These are phyloP conservation scores for Cnemophilus loriae DNA, from an alignment of 2,113 vertebrate species.

Conservation along the genomic window DNA sequence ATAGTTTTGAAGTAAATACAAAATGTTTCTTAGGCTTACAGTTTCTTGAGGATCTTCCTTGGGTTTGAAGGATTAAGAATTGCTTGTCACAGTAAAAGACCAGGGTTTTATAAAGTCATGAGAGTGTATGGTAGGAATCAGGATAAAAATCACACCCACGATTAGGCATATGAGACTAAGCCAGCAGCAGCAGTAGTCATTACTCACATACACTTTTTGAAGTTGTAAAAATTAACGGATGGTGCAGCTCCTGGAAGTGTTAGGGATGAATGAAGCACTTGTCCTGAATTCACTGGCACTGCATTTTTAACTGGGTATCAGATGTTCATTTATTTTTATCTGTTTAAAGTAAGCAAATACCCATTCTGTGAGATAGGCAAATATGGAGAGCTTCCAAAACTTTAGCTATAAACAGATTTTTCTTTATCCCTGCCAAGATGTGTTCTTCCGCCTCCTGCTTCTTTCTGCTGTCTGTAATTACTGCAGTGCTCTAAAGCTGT, in stretches of 20 bases:
- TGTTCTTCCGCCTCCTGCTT: not conserved
- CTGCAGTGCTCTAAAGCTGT: not conserved
- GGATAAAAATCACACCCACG: not conserved
- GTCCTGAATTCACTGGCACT: not conserved
- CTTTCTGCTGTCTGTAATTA: not conserved
- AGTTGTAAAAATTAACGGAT: not conserved
- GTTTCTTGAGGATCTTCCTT: not conserved
- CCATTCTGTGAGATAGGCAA: not conserved
- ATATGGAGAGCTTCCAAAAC: not conserved
- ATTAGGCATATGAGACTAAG: not conserved
- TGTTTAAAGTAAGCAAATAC: conserved; percentile 7
- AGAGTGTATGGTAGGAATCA: not conserved
- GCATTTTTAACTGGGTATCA: not conserved
- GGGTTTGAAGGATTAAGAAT: not conserved
- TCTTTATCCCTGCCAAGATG: not conserved
- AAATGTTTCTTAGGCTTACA: not conserved
- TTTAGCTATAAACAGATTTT: not conserved
- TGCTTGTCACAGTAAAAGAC: not conserved
- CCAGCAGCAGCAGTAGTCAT: not conserved
- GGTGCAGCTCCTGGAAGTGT: not conserved
- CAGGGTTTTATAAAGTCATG: not conserved
- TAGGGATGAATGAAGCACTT: not conserved
- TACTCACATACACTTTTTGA: not conserved
- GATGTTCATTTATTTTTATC: not conserved
- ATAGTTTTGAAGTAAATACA: not conserved